Base-by-base conservation (phyloP, 92 coral and sea anemone genomes). In the Phenganax stokvisi region DNA sequence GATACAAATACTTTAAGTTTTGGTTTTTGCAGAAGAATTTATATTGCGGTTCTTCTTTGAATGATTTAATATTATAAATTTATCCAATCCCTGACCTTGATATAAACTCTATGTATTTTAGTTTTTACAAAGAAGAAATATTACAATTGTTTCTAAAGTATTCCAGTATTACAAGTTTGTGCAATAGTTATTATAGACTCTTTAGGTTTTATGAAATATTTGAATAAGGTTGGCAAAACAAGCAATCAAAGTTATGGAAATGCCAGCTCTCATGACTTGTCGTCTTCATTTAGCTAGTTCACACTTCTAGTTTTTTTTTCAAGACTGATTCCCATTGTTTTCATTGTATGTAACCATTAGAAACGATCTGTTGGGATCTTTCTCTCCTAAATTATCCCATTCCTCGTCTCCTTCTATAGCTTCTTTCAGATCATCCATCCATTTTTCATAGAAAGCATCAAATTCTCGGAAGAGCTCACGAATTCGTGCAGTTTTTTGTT, bases 401-500 rank as follows among this genome's bases (percentile, higher is more conserved):
- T 31, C 6, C 0, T 77, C 71, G 31, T 79, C 83, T 7, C 15
- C 6, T 7, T 37, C 83, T 16, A 73, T 65, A 9, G 86, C 87
- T 6, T 87, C 94, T 29, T 83, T 90, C 70, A 96, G 86, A 78
- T 93, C 90, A 54, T 72, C 83, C 57, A 92, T 80, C 99, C 99
- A 96, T 53, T 37, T 86, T 71, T 96, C 99, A 63, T 92, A 96
- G 76, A 90, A 96, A 59, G 90, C 99, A 55, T 96, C 97, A 53
- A 87, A 96, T 77, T 96, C 99, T 51, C 84, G 88, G 71, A 96
- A 87, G 56, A 96, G 96, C 71, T 96, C 90, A 77, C 87, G 89
- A 80, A 96, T 90, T 57, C 85, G 83, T 6, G 80, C 37, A 3
- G 97, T 90, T 86, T 88, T 89, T 67, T 83, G 85, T 75, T 96